A percentile compares a stretch with the other conserved stretches of the same genome.
These are phyloP conservation scores for Apomyelois bistriatella DNA, from an alignment of 2,888 invertebrate species.

Conservation along the genomic window DNA sequence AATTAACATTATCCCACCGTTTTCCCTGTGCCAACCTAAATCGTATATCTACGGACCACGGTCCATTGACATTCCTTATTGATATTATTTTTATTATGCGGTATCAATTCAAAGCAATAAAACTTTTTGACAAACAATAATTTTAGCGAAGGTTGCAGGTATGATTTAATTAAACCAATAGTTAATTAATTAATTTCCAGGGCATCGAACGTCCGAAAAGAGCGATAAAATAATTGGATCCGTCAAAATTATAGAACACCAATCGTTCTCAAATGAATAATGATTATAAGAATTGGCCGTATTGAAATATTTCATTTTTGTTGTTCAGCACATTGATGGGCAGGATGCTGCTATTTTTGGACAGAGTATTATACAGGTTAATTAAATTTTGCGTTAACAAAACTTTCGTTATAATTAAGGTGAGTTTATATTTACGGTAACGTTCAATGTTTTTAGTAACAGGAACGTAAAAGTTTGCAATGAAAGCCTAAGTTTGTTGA, in stretches of 20 bases:
- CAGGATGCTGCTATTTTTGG: neutral
- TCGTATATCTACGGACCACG: no score
- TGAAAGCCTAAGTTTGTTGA: slow-evolving; percentile 1
- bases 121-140: slow-evolving; percentile 39
- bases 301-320: slow-evolving; percentile 41
- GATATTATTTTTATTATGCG: neutral
- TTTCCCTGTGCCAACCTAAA: no score
- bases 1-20: no score
- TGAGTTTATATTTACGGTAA: neutral
- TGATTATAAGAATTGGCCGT: slow-evolving; percentile 42
- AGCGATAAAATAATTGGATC: slow-evolving; percentile 69
- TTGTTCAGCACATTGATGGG: slow-evolving; percentile 21
- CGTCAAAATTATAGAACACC: slow-evolving; percentile 69
- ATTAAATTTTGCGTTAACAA: neutral
- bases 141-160: slow-evolving; percentile 44
- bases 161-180: slow-evolving; percentile 69
- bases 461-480: neutral
- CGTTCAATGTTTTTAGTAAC: slow-evolving; percentile 14
- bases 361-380: neutral
- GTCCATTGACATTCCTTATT: no score
- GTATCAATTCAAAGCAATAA: slow-evolving; percentile 35
- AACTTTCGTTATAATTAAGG: neutral
- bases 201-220: slow-evolving; percentile 49
- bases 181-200: slow-evolving; percentile 70
- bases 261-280: slow-evolving; percentile 56